Evolutionary conservation across 92 coral and sea anemone species (phyloP).

Genomic region (Parazoanthus darwini): DNA sequence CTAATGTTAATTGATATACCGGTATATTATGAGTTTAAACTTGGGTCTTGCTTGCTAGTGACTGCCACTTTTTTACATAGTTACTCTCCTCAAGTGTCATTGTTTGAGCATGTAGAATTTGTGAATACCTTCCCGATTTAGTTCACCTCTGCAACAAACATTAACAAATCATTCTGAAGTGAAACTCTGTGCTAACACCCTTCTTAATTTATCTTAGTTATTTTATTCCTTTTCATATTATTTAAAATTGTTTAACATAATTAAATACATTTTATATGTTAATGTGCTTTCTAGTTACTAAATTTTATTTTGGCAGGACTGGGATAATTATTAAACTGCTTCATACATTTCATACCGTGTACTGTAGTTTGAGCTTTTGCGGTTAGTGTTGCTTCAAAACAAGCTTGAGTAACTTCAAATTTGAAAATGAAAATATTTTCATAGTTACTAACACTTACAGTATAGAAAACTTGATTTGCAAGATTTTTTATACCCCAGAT

Average conservation of each 20-base stretch:
- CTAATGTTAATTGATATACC: no score
- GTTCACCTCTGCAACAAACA: not conserved
- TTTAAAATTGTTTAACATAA: not conserved
- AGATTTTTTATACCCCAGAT: not conserved
- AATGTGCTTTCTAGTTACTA: not conserved
- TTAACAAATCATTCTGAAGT: not conserved
- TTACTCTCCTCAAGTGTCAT: no score
- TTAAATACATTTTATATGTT: not conserved
- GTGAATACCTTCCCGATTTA: no score
- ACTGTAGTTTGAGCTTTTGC: not conserved
- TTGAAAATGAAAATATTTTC: no score
- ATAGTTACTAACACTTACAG: no score
- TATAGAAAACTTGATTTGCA: not conserved
- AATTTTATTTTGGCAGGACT: constrained; percentile 23
- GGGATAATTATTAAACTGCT: not conserved
- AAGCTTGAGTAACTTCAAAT: not conserved
- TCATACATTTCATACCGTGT: no score
- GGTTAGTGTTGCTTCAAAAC: not conserved
- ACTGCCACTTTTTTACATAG: no score
- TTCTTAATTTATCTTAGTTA: no score
- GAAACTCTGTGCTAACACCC: not conserved
- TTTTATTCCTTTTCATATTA: not conserved
- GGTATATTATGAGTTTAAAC: no score
- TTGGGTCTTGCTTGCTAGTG: no score
- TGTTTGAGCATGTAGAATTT: not conserved